Evolutionary conservation across 2,888 invertebrate genomes (phyloP), one percentile per base, ranked within the genome.

Genomic region (Sinopyrophorus schimmeli): DNA sequence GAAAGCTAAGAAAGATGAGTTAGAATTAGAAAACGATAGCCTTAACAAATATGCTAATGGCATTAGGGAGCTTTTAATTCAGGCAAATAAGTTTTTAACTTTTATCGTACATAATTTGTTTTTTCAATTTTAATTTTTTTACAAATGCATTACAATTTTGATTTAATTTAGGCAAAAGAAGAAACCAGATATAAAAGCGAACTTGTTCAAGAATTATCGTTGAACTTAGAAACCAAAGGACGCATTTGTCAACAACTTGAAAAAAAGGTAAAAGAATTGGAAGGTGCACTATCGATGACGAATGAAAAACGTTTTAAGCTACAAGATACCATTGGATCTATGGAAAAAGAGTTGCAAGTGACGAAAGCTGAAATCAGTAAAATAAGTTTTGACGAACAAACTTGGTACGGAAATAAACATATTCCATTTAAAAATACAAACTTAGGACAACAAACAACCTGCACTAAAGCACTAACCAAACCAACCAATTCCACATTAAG

Each of bases 1-100:
- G 50, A 80, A 81, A 64, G 58, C 63, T 0, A 68, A 70, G 28
- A 77, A 78, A 55, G 79, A 80, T 58, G 79, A 80, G 55, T 71
- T 78, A 1, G 73, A 78, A 48, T 75, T 77, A 59, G 78, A 77
- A 61, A 76, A 75, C 39, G 76, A 77, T 57, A 71, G 68, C 47
- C 51, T 72, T 14, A 61, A 62, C 12, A 63, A 61, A 53, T 72
- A 70, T 57, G 65, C 68, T 2, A 64, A 66, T 32, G 69, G 71
- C 41, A 58, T 71, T 35, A 55, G 68, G 23, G 59, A 56, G 7
- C 60, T 63, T 37, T 54, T 72, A 5, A 52, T 63, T 16, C 66
- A 70, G 60, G 71, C 71, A 64, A 44, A 14, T 37, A 12, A 17
- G 12, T 16, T 21, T 6, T 9, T 2, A 23, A 23, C n/a, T 6